Percentiles rank a stretch among this genome's conserved stretches.
phyloP scores from a whole-genome alignment of 1,140 invertebrate genomes.

The Drusus annulatus region DNA sequence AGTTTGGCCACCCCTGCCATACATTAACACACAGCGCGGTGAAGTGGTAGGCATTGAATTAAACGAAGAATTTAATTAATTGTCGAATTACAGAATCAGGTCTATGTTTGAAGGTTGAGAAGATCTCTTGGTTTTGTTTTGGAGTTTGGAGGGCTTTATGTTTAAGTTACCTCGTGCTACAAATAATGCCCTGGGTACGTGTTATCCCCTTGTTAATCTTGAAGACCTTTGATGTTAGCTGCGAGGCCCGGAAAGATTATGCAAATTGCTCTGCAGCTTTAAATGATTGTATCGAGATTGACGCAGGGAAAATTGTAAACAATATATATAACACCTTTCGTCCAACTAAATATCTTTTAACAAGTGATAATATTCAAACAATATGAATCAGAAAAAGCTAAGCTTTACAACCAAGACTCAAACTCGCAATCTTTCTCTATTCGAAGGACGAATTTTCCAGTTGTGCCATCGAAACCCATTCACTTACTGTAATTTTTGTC shows the following conservation, averaged over 20 bases:
- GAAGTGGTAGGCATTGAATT: background rate
- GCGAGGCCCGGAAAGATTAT: background rate
- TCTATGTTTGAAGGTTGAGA: background rate
- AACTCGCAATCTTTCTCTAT: no score
- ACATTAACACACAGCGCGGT: background rate
- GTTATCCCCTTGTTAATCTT: conserved; percentile 10
- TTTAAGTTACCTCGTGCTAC: conserved; percentile 1
- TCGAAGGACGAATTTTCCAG: no score
- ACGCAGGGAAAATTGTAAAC: no score
- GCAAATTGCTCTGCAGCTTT: background rate
- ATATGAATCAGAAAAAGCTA: no score
- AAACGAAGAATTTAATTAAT: conserved; percentile 6
- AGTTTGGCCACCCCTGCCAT: no score
- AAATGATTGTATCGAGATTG: background rate
- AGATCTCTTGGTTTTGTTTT: background rate
- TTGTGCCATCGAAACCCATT: no score
- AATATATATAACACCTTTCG: no score
- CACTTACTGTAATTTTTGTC: no score
- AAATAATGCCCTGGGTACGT: background rate
- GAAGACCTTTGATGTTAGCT: conserved; percentile 6
- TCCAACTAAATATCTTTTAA: no score
- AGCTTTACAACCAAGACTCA: no score
- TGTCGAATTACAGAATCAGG: background rate
- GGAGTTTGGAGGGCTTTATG: background rate
- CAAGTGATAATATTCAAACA: no score